These are phyloP conservation scores for Netta rufina DNA, from an alignment of 2,797 vertebrate genomes.

Conservation along the genomic window DNA sequence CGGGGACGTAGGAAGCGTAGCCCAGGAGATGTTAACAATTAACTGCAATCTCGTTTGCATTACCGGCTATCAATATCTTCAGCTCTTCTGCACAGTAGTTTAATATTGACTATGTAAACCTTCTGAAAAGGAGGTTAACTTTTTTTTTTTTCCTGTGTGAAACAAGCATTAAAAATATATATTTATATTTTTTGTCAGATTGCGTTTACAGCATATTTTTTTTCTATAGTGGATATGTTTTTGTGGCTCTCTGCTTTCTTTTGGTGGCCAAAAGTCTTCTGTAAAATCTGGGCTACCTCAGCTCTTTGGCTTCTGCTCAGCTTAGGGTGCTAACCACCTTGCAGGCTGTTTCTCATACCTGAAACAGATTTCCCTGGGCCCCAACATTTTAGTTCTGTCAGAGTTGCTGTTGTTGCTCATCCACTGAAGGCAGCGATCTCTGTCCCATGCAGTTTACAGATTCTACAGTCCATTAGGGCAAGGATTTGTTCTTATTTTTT, in stretches of 20 bases:
- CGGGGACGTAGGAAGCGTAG: neutral
- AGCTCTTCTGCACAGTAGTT: neutral
- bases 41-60: constrained; percentile 41
- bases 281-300: neutral
- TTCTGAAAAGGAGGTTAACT: neutral
- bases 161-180: neutral
- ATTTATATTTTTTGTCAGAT: neutral
- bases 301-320: neutral
- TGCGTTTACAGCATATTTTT: neutral
- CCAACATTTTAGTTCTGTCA: neutral
- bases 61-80: constrained; percentile 54
- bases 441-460: neutral
- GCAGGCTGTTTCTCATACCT: neutral
- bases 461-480: neutral
- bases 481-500: neutral
- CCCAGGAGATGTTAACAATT: constrained; percentile 70
- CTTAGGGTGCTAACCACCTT: neutral
- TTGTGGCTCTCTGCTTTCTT: neutral
- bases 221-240: neutral
- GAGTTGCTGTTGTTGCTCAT: neutral
- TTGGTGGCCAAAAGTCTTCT: neutral
- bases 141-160: neutral
- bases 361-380: neutral
- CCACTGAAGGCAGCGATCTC: neutral
- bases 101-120: constrained; percentile 7